Base-by-base conservation (phyloP, 2,797 vertebrate species). In the Cirrhinus mrigala region DNA sequence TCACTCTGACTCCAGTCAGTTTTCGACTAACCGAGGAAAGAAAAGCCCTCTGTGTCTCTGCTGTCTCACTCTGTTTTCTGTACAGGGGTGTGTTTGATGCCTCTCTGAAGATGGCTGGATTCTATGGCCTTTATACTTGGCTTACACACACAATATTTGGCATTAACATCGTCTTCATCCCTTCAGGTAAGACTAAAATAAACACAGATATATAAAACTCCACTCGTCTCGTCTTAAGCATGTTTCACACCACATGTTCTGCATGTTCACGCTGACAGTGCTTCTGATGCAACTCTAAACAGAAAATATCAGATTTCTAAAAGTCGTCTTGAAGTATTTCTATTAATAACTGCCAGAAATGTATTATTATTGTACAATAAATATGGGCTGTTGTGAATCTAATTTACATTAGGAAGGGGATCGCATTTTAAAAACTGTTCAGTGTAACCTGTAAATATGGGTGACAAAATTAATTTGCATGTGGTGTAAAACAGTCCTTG, bases 51-150 rank as follows among this genome's bases (percentile, higher is more conserved):
- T 70, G 7, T 66, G 15, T 75, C 71, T 85, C 2, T 62, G n/a
- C 3, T 56, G 15, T 80, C 46, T 62, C 27, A 82, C 44, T 62
- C n/a, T 52, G 12, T 83, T 37, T 85, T 69, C 48, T 77, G 62
- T 83, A 8, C 92, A 99, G 98, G 95, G 98, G 98, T 88, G 98
- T 99, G 74, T 99, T 99, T 90, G 98, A 99, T 90, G 98, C 98
- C 85, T 99, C 98, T 60, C 95, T 99, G 91, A 99, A 99, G 94
- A 99, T 99, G 98, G 98, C 98, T 18, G 96, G 95, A 33, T 99
- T 99, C 95, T 99, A 99, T 68, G 98, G 98, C 88, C 94, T 99
- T 88, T 99, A 99, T 91, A 99, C 98, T 66, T 99, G 98, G 98
- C 96, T 99, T 92, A 99, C 98, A 83, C 98, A 99, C 93, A 99